Percentiles rank a stretch among this genome's conserved stretches.
Evolutionary conservation across 64 coral and sea anemone species (phyloP).

Genomic region (Orbicella faveolata): DNA sequence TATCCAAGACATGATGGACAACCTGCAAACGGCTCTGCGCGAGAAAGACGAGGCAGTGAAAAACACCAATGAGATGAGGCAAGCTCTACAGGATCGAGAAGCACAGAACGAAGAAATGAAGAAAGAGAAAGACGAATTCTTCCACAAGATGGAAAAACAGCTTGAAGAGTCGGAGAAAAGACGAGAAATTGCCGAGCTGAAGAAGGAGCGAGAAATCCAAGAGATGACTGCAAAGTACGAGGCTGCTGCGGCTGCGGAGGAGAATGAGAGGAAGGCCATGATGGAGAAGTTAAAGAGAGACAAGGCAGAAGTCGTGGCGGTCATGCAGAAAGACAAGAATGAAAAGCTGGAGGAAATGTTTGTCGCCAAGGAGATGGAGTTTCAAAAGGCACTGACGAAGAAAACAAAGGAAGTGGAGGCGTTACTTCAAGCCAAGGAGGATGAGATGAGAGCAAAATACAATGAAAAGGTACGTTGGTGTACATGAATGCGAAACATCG

Average conservation of each 20-base stretch:
- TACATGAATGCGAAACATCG: too few species aligned
- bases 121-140: constrained; percentile 92
- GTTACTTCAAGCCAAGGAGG: constrained; percentile 75
- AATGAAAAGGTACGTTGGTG: constrained; percentile 70
- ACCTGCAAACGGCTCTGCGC: constrained; percentile 71
- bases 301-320: constrained; percentile 87
- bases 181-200: constrained; percentile 72
- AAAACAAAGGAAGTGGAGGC: constrained; percentile 79
- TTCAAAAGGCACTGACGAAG: constrained; percentile 72
- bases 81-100: constrained; percentile 62
- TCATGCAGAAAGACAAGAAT: constrained; percentile 93
- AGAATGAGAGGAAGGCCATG: constrained; percentile 76
- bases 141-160: constrained; percentile 97
- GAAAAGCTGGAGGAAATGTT: constrained; percentile 72
- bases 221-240: constrained; percentile 80
- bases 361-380: constrained; percentile 71
- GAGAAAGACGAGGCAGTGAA: constrained; percentile 80
- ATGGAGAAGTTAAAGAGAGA: constrained; percentile 90
- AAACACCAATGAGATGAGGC: constrained; percentile 46
- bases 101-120: constrained; percentile 78
- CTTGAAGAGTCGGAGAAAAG: constrained; percentile 91
- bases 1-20: constrained; percentile 98
- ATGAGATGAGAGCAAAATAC: constrained; percentile 76
- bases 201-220: constrained; percentile 84
- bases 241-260: constrained; percentile 63